Base-by-base conservation (phyloP, 2,888 invertebrate genomes). In the Gibbula magus region DNA sequence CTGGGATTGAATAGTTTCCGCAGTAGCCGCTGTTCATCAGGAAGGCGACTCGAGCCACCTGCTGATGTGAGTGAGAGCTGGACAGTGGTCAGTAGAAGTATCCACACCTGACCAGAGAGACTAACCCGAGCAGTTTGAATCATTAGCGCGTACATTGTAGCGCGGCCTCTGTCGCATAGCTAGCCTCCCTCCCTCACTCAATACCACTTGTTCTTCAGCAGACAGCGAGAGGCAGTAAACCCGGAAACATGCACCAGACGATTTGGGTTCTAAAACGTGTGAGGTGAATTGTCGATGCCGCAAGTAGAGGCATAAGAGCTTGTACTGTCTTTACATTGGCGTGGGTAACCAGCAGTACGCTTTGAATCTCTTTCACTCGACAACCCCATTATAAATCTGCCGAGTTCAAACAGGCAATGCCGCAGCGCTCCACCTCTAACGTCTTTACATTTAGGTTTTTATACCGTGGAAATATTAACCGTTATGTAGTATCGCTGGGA, bases 11-110 rank as follows among this genome's bases (percentile, higher is more conserved):
- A 92, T 45, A 94, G 85, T 82, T 93, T 91, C 77, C 93, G 89
- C 52, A 94, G 88, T 45, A 94, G 89, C 51, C 93, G 87, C 81
- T 93, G 93, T 82, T 93, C 93, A 81, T 93, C 93, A 13, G 93
- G 91, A 22, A 90, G 76, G n/a, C 79, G 39, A 2, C 76, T 51
- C 16, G 67, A 79, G 10, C n/a, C 54, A 16, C 39, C 73, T 35
- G 20, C 29, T 7, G 22, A 51, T 74, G 52, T 39, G 51, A 13
- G 74, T 10, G 22, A 22, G 25, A 74, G 18, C 22, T 10, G 16
- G 74, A 74, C 61, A 61, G 29, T 10, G 61, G 61, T 61, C 61
- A 61, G 61, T 13, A 45, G 45, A 45, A 45, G 45, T 61, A 61
- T 29, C 61, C 61, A 61, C 61, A 61, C 61, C 61, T 61, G 61